Base-by-base conservation (phyloP, 2,888 invertebrate genomes). In the Serrognathus titanus region DNA sequence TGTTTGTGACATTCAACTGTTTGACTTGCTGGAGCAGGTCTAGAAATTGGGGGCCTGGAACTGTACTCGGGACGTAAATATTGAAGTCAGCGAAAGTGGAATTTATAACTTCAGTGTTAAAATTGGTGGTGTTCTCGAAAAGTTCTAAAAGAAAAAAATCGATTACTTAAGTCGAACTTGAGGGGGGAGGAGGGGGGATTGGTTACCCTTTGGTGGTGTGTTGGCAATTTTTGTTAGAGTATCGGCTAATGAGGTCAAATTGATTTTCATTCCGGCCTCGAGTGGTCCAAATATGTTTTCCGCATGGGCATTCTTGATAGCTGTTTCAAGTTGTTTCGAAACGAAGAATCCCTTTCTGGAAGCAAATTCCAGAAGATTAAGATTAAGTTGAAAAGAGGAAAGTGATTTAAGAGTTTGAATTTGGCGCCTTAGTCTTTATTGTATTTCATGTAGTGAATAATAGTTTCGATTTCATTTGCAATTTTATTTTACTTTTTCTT, bases 151-250 rank as follows among this genome's bases (percentile, higher is more conserved):
- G 48, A 13, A 54, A 48, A 45, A 53, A 50, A 13, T 49, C 60
- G 43, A 48, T 20, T 48, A 24, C 5, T 48, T 43, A 46, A 40
- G 51, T 52, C 7, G n/a, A 57, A 59, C 55, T 36, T 49, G 38
- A 41, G 50, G 48, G 37, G 39, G 39, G 55, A 13, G 11, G 24
- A 43, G 9, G 43, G 52, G 49, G 43, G 49, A 31, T 39, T 39
- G 46, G 55, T 59, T 67, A 76, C 77, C 73, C 61, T 71, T 66
- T 65, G 75, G 72, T 10, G 75, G 75, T 64, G 81, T 79, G 49
- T 71, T 71, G 53, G 81, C 83, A 58, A 88, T 75, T 7, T 74
- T 68, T 58, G 81, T 71, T 24, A 89, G 78, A 63, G 83, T 84
- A 39, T 73, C 72, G 8, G 83, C 83, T 45, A 88, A 78, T 13